Evolutionary conservation across 2,888 invertebrate species (phyloP).

Genomic region (Pycnomerus fuliginosus): DNA sequence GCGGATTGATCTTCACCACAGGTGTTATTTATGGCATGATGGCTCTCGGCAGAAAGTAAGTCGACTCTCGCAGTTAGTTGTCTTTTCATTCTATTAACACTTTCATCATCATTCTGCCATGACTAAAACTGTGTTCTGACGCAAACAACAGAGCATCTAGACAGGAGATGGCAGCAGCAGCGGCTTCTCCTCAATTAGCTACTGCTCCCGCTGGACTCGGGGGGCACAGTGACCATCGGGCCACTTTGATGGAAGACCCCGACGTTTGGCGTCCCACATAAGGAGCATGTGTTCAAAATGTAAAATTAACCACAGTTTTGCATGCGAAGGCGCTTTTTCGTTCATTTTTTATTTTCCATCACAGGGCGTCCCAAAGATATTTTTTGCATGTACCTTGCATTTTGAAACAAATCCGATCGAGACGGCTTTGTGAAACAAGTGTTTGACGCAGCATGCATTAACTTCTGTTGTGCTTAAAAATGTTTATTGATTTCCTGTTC

Average conservation of each 20-base stretch:
- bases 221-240: constrained; percentile 66
- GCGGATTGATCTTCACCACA: constrained; percentile 84
- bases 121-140: constrained; percentile 12
- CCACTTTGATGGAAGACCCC: constrained; percentile 89
- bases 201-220: constrained; percentile 55
- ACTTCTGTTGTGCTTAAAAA: too few species aligned
- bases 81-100: constrained; percentile 3
- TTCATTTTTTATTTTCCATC: too few species aligned
- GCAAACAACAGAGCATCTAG: constrained; percentile 68
- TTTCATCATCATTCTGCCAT: constrained; percentile 5
- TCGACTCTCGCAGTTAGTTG: constrained; percentile 39
- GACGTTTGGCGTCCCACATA: constrained; percentile 93
- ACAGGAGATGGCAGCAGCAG: constrained; percentile 82
- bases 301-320: too few species aligned
- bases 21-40: constrained; percentile 92
- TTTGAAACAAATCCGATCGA: too few species aligned
- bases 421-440: too few species aligned
- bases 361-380: too few species aligned
- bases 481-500: too few species aligned
- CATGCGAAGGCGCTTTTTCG: too few species aligned
- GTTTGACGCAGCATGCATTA: too few species aligned
- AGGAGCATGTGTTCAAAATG: too few species aligned
- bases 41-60: constrained; percentile 94
- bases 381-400: too few species aligned
- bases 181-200: constrained; percentile 68